Conservation (phyloP, 2,113 vertebrate species). For the Callocephalon fimbriatum region DNA sequence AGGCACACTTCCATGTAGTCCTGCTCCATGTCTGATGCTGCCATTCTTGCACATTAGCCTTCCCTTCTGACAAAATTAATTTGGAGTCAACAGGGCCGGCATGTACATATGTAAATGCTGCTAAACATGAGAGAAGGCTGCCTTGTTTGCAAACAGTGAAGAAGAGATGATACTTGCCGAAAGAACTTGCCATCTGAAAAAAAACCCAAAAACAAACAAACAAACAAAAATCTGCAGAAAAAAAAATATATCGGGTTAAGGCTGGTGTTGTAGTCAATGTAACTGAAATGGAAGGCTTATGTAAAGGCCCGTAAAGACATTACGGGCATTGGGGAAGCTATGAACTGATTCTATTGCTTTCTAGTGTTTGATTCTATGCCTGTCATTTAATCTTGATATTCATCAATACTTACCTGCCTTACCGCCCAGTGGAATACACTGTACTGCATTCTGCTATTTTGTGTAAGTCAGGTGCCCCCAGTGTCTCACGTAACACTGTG, state of each 20-base stretch:
- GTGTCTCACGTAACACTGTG: background rate
- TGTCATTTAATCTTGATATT: background rate
- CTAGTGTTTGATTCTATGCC: background rate
- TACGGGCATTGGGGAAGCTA: background rate
- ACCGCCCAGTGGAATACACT: background rate
- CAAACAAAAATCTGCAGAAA: background rate
- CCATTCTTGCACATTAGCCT: background rate
- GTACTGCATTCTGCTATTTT: background rate
- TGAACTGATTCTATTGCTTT: background rate
- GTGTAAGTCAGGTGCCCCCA: rapidly evolving
- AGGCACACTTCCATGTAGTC: background rate
- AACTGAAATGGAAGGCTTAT: background rate
- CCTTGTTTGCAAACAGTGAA: background rate
- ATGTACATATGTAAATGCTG: background rate
- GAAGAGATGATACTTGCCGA: background rate
- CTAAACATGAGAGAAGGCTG: background rate
- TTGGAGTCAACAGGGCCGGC: background rate
- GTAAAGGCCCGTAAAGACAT: background rate
- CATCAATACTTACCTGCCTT: background rate
- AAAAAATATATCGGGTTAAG: background rate
- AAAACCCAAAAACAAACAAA: background rate
- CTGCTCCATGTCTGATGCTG: background rate
- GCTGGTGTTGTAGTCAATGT: background rate
- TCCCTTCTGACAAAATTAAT: background rate
- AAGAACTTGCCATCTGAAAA: background rate